Base-by-base conservation (phyloP, 37 sponge, comb jelly and placozoan species). In the Halisarca cf. caerulea region DNA sequence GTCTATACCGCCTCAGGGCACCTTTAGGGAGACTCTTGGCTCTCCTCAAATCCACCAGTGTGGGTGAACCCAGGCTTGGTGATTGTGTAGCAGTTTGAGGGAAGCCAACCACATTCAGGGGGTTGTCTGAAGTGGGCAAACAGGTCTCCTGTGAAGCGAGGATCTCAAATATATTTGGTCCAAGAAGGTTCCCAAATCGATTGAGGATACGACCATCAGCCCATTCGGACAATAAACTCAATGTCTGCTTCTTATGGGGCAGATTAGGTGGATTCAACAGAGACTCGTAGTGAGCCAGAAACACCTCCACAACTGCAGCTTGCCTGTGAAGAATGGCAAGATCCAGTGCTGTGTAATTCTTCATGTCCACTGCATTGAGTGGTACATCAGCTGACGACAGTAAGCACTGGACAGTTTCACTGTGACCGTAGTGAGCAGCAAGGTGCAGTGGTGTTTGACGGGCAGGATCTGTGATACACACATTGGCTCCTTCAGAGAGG, bases 381-480 rank as follows among this genome's bases (percentile, higher is more conserved):
- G 40, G 43, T 36, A 18, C 23, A 1, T 20, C 24, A 21, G 7
- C 3, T 25, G 18, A 42, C 44, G 38, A n/a, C 1, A 74, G 77
- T 24, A 74, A 37, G 11, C 42, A 24, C 3, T 33, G 38, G 1
- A 74, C 77, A 44, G 45, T 74, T 37, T 39, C 77, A 20, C 41
- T 15, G 18, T 43, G 45, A 40, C 77, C 39, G 2, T 15, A 6
- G 7, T 44, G 42, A 36, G 77, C 77, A 41, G 77, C 77, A n/a
- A 74, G 24, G 77, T 74, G 77, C n/a, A 74, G 42, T 6, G 77
- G 77, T 43, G 77, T 44, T 39, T 74, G 77, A 23, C 38, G 14
- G 21, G 45, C 41, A 1, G 14, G 11, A 74, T 74, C 77, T 20
- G 21, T 74, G 18, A 25, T 44, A 11, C 25, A 24, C 36, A 40